Evolutionary conservation across 92 coral and sea anemone species (phyloP), one percentile per base, ranked within the genome.

Genomic region (Phymanthus crucifer): DNA sequence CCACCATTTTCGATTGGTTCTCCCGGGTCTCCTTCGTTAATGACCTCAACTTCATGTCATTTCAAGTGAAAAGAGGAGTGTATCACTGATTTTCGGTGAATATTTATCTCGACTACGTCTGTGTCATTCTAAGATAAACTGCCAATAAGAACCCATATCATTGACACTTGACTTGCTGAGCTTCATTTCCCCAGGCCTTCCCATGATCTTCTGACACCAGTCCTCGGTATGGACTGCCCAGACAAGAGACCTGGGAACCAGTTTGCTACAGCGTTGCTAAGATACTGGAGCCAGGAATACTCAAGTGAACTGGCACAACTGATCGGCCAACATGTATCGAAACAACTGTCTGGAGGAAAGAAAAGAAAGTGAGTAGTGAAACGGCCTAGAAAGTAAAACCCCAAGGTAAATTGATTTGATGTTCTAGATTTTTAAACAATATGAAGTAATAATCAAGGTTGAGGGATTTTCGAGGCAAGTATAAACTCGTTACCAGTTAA

Each of bases 211-310:
- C 79, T 95, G 52, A 81, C 85, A 37, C 97, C 99, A 21, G 91
- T 95, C 61, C 87, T 95, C 16, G 92, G 89, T 6, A 95, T 95
- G 99, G 94, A 95, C 36, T 93, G 98, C 81, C 85, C 91, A 1
- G 94, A 95, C 72, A 92, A 91, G 86, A 93, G 97, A 75, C 99
- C 99, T 78, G 93, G 97, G 65, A 94, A 91, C 81, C 92, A 84
- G 82, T 90, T 95, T 70, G 94, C 92, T 70, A 86, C 90, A 32
- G 91, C 98, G 24, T 84, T 95, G 78, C 83, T 95, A 16, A 91
- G 92, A 35, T 95, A 88, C 83, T 95, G 99, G 99, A 94, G 97
- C 74, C 91, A 88, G 72, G 99, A 93, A 82, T 90, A 91, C 71
- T 84, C 90, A 14, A 87, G 90, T 66, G 99, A 95, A 72, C 87